Evolutionary conservation across 2,888 invertebrate genomes (phyloP), one percentile per base, ranked within the genome.

Genomic region (Conchocele bisecta): DNA sequence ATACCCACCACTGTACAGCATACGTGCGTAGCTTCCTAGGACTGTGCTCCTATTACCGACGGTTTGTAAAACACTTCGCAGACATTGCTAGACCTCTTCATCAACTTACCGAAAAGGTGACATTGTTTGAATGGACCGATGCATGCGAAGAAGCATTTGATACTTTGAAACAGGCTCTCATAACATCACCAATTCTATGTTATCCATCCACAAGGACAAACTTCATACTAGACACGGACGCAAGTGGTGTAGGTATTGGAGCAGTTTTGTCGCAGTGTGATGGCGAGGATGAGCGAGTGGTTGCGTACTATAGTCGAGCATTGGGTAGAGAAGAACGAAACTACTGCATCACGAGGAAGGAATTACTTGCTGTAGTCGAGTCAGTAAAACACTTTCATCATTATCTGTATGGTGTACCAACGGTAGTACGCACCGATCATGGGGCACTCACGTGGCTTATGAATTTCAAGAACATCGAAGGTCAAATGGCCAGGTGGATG

Each of bases 361-460:
- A 72, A 53, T 35, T 80, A 6, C 17, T 57, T 9, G 42, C 42
- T 26, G 28, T 57, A 3, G 39, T 42, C 3, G 7, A 33, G 4
- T 3, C 26, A 4, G 42, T 57, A 2, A 57, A 57, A 29, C 44
- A 70, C 20, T 81, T 69, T 42, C 66, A 65, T 6, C 51, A 65
- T 31, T 81, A 80, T 35, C 31, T 81, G 3, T 70, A 50, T 39
- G 68, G 79, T 2, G 15, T 51, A 17, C 29, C 35, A 7, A 67
- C 70, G 33, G 28, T 63, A 1, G 41, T 72, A 3, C 29, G 70
- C 7, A 70, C 66, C 6, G 79, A 81, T 39, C 75, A 79, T 59
- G 51, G 63, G n/a, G 41, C 69, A 15, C 56, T 79, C 28, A 24
- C 29, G 37, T 79, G 70, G 70, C 53, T 79, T 13, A 31, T 61